Evolutionary conservation across 2,113 vertebrate genomes (phyloP).

Genomic region (Capricornis sumatraensis): DNA sequence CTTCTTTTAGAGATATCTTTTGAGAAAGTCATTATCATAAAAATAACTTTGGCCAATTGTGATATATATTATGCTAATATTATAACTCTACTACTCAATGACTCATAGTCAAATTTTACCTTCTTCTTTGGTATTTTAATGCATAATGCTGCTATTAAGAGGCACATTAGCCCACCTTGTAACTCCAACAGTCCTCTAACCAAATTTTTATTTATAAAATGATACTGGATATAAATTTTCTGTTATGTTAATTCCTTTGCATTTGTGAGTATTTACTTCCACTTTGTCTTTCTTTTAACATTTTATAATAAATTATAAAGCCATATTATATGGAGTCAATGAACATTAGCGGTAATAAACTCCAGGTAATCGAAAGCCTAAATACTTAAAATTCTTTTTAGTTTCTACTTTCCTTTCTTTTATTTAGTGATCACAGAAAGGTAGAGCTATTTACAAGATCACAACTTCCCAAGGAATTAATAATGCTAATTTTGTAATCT

Average conservation of each 20-base stretch:
- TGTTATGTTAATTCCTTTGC: neutral
- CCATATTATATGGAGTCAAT: neutral
- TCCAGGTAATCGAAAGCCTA: neutral
- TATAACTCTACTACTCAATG: neutral
- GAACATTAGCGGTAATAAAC: neutral
- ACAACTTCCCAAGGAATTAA: slow-evolving; percentile 1
- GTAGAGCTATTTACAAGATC: slow-evolving; percentile 20
- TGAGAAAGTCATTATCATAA: slow-evolving; percentile 47
- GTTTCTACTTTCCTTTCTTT: neutral
- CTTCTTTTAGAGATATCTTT: neutral
- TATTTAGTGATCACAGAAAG: neutral
- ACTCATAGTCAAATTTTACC: neutral
- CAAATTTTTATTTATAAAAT: slow-evolving; percentile 5
- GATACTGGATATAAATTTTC: neutral
- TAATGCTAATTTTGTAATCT: neutral
- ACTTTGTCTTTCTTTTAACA: neutral
- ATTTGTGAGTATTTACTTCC: neutral
- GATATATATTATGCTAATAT: neutral
- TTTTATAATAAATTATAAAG: slow-evolving; percentile 15
- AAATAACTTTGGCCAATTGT: slow-evolving; percentile 32
- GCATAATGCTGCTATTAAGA: neutral
- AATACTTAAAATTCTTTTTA: neutral
- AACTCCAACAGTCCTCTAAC: neutral
- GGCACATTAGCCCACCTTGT: neutral
- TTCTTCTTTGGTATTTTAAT: slow-evolving; percentile 17